Evolutionary conservation across 2,113 vertebrate genomes (phyloP).

Genomic region (Tyrannus savana): DNA sequence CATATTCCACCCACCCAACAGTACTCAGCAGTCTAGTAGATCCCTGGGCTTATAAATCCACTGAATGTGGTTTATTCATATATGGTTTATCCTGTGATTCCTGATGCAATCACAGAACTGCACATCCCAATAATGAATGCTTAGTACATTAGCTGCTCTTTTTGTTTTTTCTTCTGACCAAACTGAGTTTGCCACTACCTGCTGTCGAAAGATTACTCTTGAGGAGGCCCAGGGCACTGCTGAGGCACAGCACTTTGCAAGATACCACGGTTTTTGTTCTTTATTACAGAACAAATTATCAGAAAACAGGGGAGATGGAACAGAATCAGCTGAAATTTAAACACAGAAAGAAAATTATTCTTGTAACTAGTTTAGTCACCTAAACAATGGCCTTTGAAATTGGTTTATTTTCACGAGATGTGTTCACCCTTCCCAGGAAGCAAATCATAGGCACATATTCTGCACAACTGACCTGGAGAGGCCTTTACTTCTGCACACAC

Average conservation of each 20-base stretch:
- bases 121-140: not conserved
- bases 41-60: not conserved
- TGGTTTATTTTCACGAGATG: not conserved
- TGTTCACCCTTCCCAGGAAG: not conserved
- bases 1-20: not conserved
- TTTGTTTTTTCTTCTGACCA: not conserved
- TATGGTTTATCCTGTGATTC: too few species aligned
- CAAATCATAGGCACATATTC: not conserved
- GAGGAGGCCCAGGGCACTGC: not conserved
- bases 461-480: not conserved
- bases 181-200: not conserved
- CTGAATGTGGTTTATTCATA: not conserved
- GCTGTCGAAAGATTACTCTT: not conserved
- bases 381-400: not conserved
- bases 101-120: not conserved
- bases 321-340: not conserved
- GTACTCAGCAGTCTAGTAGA: not conserved
- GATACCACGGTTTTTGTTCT: not conserved
- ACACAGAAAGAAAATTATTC: not conserved
- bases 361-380: not conserved
- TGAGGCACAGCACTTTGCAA: not conserved
- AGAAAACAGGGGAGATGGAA: not conserved
- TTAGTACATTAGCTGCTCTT: not conserved
- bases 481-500: not conserved
- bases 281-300: not conserved